A percentile compares a stretch with the other conserved stretches of the same genome.
Conservation (phyloP, 2,797 vertebrate genomes). For the Smutsia gigantea region DNA sequence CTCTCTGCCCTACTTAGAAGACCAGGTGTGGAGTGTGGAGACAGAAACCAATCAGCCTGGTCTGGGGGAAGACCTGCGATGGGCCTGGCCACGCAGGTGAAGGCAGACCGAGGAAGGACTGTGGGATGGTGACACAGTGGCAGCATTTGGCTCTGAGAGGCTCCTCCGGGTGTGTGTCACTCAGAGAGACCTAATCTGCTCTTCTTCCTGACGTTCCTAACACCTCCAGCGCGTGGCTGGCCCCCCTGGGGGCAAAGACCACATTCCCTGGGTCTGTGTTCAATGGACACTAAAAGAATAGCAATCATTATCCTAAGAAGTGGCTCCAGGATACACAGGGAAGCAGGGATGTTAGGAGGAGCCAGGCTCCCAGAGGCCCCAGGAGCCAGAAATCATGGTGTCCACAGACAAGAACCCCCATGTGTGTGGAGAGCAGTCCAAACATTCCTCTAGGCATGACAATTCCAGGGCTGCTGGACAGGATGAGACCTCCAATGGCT, state of each 20-base stretch:
- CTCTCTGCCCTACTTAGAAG: not conserved
- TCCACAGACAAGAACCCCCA: not conserved
- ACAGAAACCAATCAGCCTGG: not conserved
- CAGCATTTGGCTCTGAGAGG: not conserved
- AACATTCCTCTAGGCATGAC: not conserved
- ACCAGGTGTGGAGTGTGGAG: not conserved
- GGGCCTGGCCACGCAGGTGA: rapidly evolving
- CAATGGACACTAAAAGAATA: constrained; percentile 9
- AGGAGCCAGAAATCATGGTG: not conserved
- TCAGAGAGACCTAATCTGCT: not conserved
- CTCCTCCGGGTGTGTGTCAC: not conserved
- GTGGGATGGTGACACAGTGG: rapidly evolving
- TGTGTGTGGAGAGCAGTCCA: not conserved
- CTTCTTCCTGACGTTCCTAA: not conserved
- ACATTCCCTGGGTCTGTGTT: not conserved
- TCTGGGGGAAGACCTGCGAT: not conserved
- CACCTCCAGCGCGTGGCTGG: not conserved
- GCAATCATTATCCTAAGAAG: constrained; percentile 30
- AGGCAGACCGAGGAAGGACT: not conserved
- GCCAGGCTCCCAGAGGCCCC: not conserved
- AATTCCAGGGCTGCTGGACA: rapidly evolving
- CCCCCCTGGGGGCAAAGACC: not conserved
- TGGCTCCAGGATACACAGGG: not conserved
- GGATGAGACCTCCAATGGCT: not conserved
- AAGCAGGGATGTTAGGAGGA: not conserved